Evolutionary conservation across 2,113 vertebrate genomes (phyloP).

Genomic region (Pongo abelii): DNA sequence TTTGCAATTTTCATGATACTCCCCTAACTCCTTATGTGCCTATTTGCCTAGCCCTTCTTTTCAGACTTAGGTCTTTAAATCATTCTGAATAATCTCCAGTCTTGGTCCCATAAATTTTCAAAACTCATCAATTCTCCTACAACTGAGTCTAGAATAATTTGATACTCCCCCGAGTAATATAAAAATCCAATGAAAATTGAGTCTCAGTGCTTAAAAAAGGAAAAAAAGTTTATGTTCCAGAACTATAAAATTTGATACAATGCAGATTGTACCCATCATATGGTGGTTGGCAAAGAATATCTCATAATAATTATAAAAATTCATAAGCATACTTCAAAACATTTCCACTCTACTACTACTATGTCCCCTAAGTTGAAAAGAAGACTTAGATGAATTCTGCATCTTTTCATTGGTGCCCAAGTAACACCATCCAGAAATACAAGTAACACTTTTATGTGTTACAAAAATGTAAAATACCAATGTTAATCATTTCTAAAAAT

Average conservation of each 20-base stretch:
- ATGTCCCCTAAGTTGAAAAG: not conserved
- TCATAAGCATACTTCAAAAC: not conserved
- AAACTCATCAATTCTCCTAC: not conserved
- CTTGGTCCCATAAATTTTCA: not conserved
- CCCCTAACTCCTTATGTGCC: not conserved
- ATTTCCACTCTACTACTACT: not conserved
- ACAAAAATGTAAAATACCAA: not conserved
- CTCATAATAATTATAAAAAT: not conserved
- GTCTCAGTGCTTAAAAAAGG: not conserved
- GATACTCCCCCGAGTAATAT: rapidly evolving
- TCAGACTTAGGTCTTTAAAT: not conserved
- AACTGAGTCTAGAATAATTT: not conserved
- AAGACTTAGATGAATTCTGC: not conserved
- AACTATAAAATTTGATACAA: not conserved
- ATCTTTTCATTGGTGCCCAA: rapidly evolving
- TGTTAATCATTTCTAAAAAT: not conserved
- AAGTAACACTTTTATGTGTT: not conserved
- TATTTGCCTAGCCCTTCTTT: not conserved
- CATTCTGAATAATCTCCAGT: not conserved
- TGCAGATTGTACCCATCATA: not conserved
- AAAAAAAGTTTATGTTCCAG: not conserved
- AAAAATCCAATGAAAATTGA: not conserved
- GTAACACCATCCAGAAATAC: not conserved
- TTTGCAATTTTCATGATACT: not conserved
- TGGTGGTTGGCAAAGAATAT: not conserved